A percentile compares a stretch with the other conserved stretches of the same genome.
Conservation (phyloP, 23 tunicate genomes). For the Phallusia fumigata region DNA sequence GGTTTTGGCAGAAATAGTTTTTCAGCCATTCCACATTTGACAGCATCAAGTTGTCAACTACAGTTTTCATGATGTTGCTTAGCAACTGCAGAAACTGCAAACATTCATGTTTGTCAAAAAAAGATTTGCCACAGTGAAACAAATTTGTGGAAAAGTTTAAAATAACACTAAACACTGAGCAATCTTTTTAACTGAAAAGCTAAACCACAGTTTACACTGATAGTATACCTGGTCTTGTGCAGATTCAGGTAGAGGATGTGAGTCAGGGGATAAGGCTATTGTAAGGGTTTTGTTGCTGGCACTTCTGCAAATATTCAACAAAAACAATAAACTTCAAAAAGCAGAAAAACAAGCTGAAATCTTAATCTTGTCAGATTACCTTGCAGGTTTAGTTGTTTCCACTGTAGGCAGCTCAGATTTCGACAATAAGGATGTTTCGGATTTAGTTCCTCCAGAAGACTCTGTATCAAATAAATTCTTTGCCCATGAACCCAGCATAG, state of each 20-base stretch:
- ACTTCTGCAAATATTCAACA: too few relatives aligned
- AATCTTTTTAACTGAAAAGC: too few relatives aligned
- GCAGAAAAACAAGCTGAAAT: too few relatives aligned
- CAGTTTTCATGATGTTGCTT: slow-evolving; percentile 3
- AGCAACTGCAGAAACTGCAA: slow-evolving; percentile 26
- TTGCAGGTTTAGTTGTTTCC: background rate
- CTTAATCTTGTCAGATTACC: background rate
- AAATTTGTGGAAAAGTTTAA: too few relatives aligned
- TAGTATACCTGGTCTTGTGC: background rate
- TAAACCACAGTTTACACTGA: too few relatives aligned
- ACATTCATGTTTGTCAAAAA: background rate
- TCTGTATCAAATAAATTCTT: background rate
- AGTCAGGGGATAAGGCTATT: too few relatives aligned
- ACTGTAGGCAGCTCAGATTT: background rate
- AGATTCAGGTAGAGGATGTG: background rate
- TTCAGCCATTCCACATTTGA: slow-evolving; percentile 11
- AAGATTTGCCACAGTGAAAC: too few relatives aligned
- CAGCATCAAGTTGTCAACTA: slow-evolving; percentile 13
- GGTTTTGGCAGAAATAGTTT: slow-evolving; percentile 17
- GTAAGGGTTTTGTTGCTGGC: too few relatives aligned
- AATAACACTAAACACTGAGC: too few relatives aligned
- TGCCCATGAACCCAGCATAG: background rate
- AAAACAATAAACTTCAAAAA: too few relatives aligned
- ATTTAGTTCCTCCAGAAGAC: background rate
- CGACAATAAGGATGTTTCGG: background rate